Percentiles rank a stretch among this genome's conserved stretches.
Evolutionary conservation across 2,888 invertebrate genomes (phyloP).

Genomic region (Volucella bombylans): DNA sequence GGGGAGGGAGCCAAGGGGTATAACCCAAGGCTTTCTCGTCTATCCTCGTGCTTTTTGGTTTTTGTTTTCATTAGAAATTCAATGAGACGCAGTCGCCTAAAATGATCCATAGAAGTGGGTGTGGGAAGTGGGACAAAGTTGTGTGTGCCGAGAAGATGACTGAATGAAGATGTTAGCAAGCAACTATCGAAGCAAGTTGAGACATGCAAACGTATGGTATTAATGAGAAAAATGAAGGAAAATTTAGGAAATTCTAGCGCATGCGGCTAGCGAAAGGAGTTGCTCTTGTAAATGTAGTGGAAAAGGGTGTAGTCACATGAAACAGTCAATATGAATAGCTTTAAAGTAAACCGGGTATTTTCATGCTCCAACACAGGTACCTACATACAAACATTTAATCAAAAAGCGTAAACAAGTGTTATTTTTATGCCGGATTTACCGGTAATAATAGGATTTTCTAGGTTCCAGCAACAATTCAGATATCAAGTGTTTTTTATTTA

Average conservation of each 20-base stretch:
- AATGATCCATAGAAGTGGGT: constrained; percentile 39
- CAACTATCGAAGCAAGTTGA: too few species aligned
- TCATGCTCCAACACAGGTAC: too few species aligned
- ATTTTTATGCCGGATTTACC: too few species aligned
- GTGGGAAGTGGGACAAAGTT: constrained; percentile 47
- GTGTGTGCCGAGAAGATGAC: constrained; percentile 18
- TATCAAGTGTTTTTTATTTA: too few species aligned
- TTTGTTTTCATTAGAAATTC: constrained; percentile 21
- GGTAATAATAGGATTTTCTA: too few species aligned
- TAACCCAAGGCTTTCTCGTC: constrained; percentile 31
- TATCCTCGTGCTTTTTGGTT: constrained; percentile 35
- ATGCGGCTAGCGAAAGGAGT: constrained; percentile 30
- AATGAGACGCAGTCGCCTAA: constrained; percentile 22
- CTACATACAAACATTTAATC: too few species aligned
- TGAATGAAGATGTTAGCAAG: constrained; percentile 28
- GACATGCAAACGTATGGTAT: background rate
- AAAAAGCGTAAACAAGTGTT: too few species aligned
- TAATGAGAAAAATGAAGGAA: background rate
- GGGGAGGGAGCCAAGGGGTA: constrained; percentile 11
- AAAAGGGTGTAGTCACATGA: constrained; percentile 42
- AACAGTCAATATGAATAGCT: too few species aligned
- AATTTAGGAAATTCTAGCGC: constrained; percentile 12
- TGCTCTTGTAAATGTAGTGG: constrained; percentile 18
- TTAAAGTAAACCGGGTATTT: too few species aligned
- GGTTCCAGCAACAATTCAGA: too few species aligned